Percentiles rank a stretch among this genome's conserved stretches.
Conservation (phyloP, 1,140 invertebrate genomes). For the Venustaconcha ellipsiformis region DNA sequence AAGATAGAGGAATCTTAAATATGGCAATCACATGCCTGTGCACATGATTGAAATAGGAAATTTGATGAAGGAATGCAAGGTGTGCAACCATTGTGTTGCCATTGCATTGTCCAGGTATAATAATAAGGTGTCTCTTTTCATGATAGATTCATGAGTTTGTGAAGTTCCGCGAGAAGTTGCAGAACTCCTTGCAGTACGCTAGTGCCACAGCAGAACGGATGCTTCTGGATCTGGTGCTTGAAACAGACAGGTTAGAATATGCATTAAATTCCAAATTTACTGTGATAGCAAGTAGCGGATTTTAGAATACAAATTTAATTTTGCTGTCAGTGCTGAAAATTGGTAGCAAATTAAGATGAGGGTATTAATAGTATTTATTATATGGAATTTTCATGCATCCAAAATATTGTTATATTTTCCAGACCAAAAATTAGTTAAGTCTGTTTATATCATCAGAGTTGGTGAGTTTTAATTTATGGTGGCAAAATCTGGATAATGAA, state of each 20-base stretch:
- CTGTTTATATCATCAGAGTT: too few relatives aligned
- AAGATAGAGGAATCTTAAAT: too few relatives aligned
- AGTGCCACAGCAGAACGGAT: slow-evolving; percentile 82
- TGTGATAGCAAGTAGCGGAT: neutral
- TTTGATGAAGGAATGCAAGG: neutral
- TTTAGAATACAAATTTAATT: neutral
- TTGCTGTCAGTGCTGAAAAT: neutral
- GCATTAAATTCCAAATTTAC: neutral
- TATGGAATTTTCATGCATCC: neutral
- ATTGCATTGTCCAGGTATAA: neutral
- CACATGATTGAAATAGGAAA: too few relatives aligned
- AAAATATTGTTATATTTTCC: neutral
- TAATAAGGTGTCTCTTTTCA: slow-evolving; percentile 3
- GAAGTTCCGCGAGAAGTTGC: slow-evolving; percentile 83
- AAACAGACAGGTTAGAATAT: slow-evolving; percentile 61
- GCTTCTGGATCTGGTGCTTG: slow-evolving; percentile 80
- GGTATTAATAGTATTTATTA: neutral
- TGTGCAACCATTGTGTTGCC: neutral
- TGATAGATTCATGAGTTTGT: slow-evolving; percentile 85
- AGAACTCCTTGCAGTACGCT: slow-evolving; percentile 86
- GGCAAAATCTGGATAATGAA: too few relatives aligned
- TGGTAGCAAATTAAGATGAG: neutral
- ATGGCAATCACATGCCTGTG: too few relatives aligned
- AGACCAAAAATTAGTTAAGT: neutral
- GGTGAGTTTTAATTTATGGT: too few relatives aligned